phyloP scores from a whole-genome alignment of 1,140 invertebrate genomes.

The Drosophila orena region DNA sequence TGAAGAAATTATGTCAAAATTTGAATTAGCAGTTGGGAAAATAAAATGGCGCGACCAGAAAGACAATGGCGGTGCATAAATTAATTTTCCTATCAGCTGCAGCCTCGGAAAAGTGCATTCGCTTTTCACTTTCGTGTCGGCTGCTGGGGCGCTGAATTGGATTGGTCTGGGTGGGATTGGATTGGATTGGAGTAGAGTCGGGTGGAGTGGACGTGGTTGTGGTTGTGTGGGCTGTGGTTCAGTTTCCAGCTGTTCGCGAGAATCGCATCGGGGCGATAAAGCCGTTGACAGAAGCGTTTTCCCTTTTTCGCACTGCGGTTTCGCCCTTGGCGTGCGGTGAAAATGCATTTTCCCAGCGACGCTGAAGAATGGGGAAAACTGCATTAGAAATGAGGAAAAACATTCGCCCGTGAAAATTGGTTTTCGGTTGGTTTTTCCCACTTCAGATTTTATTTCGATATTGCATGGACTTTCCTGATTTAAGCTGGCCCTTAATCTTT shows the following conservation, averaged over 20 bases:
- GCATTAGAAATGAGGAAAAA: constrained; percentile 60
- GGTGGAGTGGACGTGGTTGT: background rate
- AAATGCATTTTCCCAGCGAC: constrained; percentile 53
- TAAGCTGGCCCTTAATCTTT: background rate
- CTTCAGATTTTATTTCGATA: constrained; percentile 4
- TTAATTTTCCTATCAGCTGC: constrained; percentile 66
- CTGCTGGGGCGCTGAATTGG: constrained; percentile 3
- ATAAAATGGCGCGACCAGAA: constrained; percentile 21
- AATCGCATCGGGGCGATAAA: constrained; percentile 55
- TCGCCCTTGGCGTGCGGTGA: constrained; percentile 50
- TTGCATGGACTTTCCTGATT: background rate
- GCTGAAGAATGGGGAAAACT: constrained; percentile 55
- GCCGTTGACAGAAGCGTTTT: constrained; percentile 43
- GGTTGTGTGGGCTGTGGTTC: constrained; percentile 14
- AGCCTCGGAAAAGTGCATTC: constrained; percentile 49
- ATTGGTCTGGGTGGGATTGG: constrained; percentile 3
- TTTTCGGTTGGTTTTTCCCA: constrained; percentile 18
- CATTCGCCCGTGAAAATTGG: constrained; percentile 27
- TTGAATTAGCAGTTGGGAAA: constrained; percentile 67
- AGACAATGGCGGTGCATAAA: constrained; percentile 73
- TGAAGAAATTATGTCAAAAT: constrained; percentile 80
- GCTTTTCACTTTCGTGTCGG: constrained; percentile 72
- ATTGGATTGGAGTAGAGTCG: background rate
- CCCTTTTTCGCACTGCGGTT: constrained; percentile 36
- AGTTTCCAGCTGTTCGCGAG: constrained; percentile 54